Percentiles rank a stretch among this genome's conserved stretches.
phyloP scores from a whole-genome alignment of 2,113 vertebrate genomes.

The Dipodomys ordii region DNA sequence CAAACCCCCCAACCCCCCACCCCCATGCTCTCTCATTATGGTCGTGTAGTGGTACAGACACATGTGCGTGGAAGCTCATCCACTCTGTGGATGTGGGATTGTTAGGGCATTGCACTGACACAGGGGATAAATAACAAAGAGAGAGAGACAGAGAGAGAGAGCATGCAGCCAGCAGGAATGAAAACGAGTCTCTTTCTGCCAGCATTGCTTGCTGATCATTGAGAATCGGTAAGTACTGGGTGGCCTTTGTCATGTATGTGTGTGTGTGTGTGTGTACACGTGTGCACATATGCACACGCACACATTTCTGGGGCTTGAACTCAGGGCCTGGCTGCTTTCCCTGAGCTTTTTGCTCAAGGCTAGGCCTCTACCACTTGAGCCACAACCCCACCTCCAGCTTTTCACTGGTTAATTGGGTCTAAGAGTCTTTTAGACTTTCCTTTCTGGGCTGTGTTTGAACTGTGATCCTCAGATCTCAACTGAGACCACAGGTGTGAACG shows the following conservation, averaged over 20 bases:
- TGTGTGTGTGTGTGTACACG: too few relatives aligned
- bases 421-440: too few relatives aligned
- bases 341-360: too few relatives aligned
- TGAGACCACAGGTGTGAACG: too few relatives aligned
- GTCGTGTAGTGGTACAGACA: background rate
- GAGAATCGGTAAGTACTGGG: background rate
- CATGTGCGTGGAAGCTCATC: background rate
- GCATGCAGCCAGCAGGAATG: conserved; percentile 1
- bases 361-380: too few relatives aligned
- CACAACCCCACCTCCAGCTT: too few relatives aligned
- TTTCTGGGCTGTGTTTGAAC: too few relatives aligned
- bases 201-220: rapidly evolving
- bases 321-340: background rate
- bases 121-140: conserved; percentile 20
- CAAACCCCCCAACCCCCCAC: background rate
- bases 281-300: too few relatives aligned
- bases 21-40: conserved; percentile 64
- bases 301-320: too few relatives aligned
- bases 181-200: conserved; percentile 15
- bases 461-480: too few relatives aligned
- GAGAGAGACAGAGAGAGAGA: background rate
- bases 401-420: too few relatives aligned
- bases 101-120: conserved; percentile 11
- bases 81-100: conserved; percentile 25
- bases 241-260: too few relatives aligned